Evolutionary conservation across 2,888 invertebrate species (phyloP), one percentile per base, ranked within the genome.

Genomic region (Pycnomerus fuliginosus): DNA sequence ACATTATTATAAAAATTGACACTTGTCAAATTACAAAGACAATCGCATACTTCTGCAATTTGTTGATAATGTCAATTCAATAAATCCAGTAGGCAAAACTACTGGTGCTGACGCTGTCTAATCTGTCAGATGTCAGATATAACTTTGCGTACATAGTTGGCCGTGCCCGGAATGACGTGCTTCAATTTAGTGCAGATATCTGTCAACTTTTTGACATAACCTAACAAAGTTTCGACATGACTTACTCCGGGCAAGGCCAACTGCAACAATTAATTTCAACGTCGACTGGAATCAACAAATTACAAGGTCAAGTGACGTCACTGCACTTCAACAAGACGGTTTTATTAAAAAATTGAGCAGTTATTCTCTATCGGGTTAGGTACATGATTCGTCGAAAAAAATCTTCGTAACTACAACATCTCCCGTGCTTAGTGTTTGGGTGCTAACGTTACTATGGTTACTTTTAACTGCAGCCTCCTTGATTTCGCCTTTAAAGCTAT

Each of bases 351-450:
- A 11, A 42, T 47, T 48, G 48, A 48, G 48, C 48, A 48, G 44
- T 44, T 36, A 22, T 31, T 13, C 16, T 38, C 25, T 38, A 27
- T 22, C 31, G 17, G 20, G 20, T 27, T 14, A n/a, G n/a, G n/a
- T n/a, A n/a, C n/a, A n/a, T n/a, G n/a, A n/a, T 50, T 72, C 71
- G 48, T 68, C 67, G 56, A 73, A 73, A 58, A 61, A 83, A 62
- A 92, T 89, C 72, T 88, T 86, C 28, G 91, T 92, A 61, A 93
- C 90, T 38, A 92, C 92, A 64, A 94, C 89, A 69, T 93, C 93
- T 33, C 93, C 93, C 11, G 93, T 93, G 68, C 91, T 91, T 30
- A 91, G 76, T 1, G 93, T 93, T 73, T 94, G 93, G 44, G 87
- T 85, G 17, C 83, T 84, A 45, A 82, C 78, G 57, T 82, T 80